Conservation (phyloP, 2,113 vertebrate genomes). For the Rhadina sibilatrix region DNA sequence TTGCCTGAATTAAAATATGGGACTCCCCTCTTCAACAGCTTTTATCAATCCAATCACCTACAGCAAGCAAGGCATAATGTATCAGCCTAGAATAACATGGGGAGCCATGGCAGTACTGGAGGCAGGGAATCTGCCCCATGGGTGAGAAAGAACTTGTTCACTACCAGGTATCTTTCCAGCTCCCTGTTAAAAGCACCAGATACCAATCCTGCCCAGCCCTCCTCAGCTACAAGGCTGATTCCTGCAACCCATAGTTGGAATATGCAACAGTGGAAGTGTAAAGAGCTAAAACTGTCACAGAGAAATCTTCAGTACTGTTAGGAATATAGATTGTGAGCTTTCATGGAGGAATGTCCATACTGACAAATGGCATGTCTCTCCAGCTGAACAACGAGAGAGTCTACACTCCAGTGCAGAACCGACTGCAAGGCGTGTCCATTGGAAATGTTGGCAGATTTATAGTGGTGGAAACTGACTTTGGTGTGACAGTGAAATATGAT, state of each 20-base stretch:
- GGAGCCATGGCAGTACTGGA: not conserved
- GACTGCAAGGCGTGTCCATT: constrained; percentile 62
- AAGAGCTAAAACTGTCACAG: not conserved
- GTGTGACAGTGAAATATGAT: constrained; percentile 84
- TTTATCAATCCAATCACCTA: not conserved
- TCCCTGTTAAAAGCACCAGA: not conserved
- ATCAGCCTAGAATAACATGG: not conserved
- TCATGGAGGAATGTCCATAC: not conserved
- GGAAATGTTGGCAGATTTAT: constrained; percentile 80
- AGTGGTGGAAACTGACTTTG: constrained; percentile 84
- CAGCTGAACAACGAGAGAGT: constrained; percentile 64
- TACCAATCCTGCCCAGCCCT: not conserved
- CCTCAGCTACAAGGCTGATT: not conserved
- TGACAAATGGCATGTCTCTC: not conserved
- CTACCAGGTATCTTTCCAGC: not conserved
- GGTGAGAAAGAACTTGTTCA: not conserved
- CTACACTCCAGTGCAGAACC: constrained; percentile 72
- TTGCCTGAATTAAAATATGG: not conserved
- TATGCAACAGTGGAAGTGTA: not conserved
- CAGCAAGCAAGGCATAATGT: not conserved
- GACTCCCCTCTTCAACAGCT: not conserved
- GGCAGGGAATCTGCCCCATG: not conserved
- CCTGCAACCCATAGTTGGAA: not conserved
- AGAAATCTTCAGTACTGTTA: not conserved
- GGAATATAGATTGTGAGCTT: not conserved